These are phyloP conservation scores for Struthio camelus DNA, from an alignment of 2,113 vertebrate species.

Conservation along the genomic window DNA sequence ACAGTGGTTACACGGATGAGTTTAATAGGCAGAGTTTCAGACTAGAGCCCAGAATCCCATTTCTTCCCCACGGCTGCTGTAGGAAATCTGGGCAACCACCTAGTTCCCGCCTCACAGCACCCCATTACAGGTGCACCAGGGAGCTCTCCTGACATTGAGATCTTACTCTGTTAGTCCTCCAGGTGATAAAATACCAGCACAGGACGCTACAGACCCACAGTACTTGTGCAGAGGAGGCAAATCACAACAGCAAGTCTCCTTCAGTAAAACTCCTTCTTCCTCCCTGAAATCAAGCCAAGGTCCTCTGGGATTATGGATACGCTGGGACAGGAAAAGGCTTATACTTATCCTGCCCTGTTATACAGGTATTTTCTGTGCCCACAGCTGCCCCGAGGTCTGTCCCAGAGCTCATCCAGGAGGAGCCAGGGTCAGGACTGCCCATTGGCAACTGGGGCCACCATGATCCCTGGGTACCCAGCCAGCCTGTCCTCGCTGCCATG, in stretches of 20 bases:
- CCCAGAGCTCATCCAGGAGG: neutral
- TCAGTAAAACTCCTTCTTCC: neutral
- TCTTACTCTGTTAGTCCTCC: neutral
- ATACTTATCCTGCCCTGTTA: neutral
- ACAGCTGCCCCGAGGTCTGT: neutral
- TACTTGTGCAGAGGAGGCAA: neutral
- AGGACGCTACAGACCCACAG: neutral
- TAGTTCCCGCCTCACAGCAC: neutral
- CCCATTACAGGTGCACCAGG: neutral
- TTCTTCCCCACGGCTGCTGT: neutral
- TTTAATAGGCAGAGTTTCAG: neutral
- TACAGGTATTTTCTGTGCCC: neutral
- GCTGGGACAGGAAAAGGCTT: neutral
- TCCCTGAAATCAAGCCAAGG: neutral
- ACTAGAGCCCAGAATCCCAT: neutral
- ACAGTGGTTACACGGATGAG: neutral
- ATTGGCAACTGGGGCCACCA: neutral
- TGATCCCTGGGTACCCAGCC: neutral
- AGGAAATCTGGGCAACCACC: neutral
- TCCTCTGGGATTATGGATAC: neutral
- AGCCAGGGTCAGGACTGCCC: neutral
- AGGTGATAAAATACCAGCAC: neutral
- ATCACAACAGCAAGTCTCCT: neutral
- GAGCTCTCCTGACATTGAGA: neutral
- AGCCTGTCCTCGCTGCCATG: rapidly evolving